Base-by-base conservation (phyloP, 2,888 invertebrate species). In the Sialis fuliginosa region DNA sequence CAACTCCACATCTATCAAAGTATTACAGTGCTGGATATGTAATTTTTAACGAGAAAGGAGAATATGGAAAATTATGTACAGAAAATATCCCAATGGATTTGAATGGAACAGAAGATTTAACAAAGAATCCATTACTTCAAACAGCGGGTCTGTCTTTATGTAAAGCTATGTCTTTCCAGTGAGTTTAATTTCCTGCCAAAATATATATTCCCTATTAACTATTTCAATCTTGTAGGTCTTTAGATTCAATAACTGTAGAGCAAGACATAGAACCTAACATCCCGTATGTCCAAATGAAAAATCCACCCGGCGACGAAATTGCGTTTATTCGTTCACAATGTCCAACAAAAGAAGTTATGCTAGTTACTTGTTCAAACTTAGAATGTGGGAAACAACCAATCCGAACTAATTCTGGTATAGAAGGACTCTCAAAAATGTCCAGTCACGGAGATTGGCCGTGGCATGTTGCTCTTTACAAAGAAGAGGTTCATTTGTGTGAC, bases 391-490 rank as follows among this genome's bases (percentile, higher is more conserved):
- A 59, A 9, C 65, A 64, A 54, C 58, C 56, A 10, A 61, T 63
- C 0, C 61, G 61, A 42, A 52, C 55, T 6, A 32, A 41, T 8
- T 50, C 52, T 32, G 57, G 56, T 1, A 50, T 57, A 8, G 58
- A 58, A 44, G 51, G 56, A 2, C 64, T 88, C 50, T 71, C 76
- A 35, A 83, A 85, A 57, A 79, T 84, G 65, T 75, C 87, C 1
- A 71, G 71, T 4, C 81, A 84, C 1, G 89, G 88, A 2, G 88
- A 89, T 62, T 89, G 90, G 90, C 91, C 91, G n/a, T 91, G 91
- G 90, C 81, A 88, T 60, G 85, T 81, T 12, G 81, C 85, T 2
- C 68, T 92, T 3, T 77, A 85, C 57, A 80, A 88, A 55, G 79
- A 88, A 57, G 82, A 87, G 53, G 79, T 82, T 39, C 90, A 91